A percentile compares a stretch with the other conserved stretches of the same genome.
These are phyloP conservation scores for Formica exsecta DNA, from an alignment of 1,140 invertebrate genomes.

Conservation along the genomic window DNA sequence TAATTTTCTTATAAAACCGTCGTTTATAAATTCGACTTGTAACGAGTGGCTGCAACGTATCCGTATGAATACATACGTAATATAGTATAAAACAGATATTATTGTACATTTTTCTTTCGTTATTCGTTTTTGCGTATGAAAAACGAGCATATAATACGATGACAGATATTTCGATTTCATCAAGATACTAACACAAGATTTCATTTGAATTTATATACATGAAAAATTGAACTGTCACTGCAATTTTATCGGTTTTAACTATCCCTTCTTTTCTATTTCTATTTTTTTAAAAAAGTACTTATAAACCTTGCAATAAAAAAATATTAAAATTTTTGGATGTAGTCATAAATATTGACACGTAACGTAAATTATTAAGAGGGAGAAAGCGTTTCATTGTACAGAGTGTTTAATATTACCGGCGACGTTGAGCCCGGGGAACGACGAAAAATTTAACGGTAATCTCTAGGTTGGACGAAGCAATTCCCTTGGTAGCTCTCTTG, in stretches of 20 bases:
- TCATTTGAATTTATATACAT: not conserved
- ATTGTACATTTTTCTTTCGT: conserved; percentile 5
- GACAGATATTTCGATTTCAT: conserved; percentile 24
- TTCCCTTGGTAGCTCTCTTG: conserved; percentile 70
- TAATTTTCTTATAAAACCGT: conserved; percentile 21
- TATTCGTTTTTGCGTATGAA: not conserved
- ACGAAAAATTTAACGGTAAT: conserved; percentile 82
- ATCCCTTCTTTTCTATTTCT: too few species aligned
- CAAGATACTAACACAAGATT: not conserved
- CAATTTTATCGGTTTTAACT: not conserved
- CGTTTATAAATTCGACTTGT: conserved; percentile 8
- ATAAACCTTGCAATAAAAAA: not conserved
- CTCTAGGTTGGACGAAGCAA: conserved; percentile 76
- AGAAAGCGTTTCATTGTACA: conserved; percentile 54
- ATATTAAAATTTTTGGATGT: conserved; percentile 35
- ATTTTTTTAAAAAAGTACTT: not conserved
- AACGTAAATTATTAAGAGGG: conserved; percentile 44
- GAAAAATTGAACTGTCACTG: not conserved
- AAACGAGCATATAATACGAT: not conserved
- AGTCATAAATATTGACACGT: conserved; percentile 64
- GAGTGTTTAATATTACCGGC: conserved; percentile 67
- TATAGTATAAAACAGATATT: conserved; percentile 4
- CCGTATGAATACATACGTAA: not conserved
- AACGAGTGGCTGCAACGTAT: not conserved
- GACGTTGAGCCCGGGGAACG: conserved; percentile 61